phyloP scores from a whole-genome alignment of 2,113 vertebrate genomes.

The Bujurquina vittata region DNA sequence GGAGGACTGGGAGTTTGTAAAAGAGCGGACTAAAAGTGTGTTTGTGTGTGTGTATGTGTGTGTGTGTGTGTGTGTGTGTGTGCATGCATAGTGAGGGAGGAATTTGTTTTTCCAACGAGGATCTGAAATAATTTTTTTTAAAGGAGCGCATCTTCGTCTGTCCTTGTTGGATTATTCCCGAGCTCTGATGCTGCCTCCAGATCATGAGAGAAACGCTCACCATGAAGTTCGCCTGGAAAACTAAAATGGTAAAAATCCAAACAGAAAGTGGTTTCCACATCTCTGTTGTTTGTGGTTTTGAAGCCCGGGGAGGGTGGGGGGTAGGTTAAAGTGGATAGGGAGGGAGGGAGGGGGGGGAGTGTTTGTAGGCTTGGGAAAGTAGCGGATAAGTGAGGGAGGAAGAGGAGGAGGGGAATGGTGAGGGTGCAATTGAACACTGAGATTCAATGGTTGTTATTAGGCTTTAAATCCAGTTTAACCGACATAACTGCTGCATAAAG shows the following conservation, averaged over 20 bases:
- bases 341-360: not conserved
- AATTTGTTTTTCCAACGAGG: no score
- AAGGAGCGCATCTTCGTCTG: slow-evolving; percentile 9
- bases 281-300: slow-evolving; percentile 61
- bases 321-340: not conserved
- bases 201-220: slow-evolving; percentile 83
- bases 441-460: slow-evolving; percentile 34
- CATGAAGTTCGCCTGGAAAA: slow-evolving; percentile 95
- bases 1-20: slow-evolving; percentile 33
- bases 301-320: not conserved
- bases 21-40: slow-evolving; percentile 5
- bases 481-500: slow-evolving; percentile 36
- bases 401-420: not conserved
- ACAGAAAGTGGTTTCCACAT: slow-evolving; percentile 25
- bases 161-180: slow-evolving; percentile 48
- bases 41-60: not conserved
- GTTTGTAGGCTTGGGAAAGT: slow-evolving; percentile 52
- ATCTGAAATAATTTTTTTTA: not conserved
- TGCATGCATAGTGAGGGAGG: not conserved
- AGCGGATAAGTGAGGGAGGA: slow-evolving; percentile 45
- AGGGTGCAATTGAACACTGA: slow-evolving; percentile 25
- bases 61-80: no score
- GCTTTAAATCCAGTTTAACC: slow-evolving; percentile 51
- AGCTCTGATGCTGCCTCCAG: slow-evolving; percentile 79
- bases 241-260: slow-evolving; percentile 89